Conservation (phyloP, 2,797 vertebrate species). For the Squalus acanthias region DNA sequence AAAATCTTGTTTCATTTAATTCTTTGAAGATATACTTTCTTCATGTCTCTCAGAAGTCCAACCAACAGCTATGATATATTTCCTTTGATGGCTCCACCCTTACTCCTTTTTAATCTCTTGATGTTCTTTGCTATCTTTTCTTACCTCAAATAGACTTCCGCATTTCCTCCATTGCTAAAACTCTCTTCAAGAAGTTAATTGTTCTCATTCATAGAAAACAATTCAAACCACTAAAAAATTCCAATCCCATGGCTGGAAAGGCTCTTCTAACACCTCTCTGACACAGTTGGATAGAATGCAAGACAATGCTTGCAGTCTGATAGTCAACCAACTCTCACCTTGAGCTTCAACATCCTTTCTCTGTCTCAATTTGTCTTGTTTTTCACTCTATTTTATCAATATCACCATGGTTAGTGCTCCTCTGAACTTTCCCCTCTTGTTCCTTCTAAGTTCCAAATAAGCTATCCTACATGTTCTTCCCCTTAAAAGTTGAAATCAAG, state of each 20-base stretch:
- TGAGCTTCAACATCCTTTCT: not conserved
- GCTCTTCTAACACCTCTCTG: not conserved
- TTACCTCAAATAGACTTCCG: not conserved
- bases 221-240: not conserved
- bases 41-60: not conserved
- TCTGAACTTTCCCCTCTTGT: not conserved
- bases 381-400: not conserved
- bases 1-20: not conserved
- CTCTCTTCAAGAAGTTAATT: not conserved
- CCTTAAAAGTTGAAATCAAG: too few species aligned
- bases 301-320: not conserved
- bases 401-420: not conserved
- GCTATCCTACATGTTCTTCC: too few species aligned
- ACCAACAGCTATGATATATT: not conserved
- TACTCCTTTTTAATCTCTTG: not conserved
- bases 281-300: not conserved
- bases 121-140: not conserved
- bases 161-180: not conserved
- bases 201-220: not conserved
- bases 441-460: not conserved
- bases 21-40: not conserved
- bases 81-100: not conserved
- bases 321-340: not conserved
- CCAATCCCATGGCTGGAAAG: not conserved
- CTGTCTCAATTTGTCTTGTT: not conserved